Conservation (phyloP, 2,797 vertebrate genomes). For the Pipistrellus nathusii region DNA sequence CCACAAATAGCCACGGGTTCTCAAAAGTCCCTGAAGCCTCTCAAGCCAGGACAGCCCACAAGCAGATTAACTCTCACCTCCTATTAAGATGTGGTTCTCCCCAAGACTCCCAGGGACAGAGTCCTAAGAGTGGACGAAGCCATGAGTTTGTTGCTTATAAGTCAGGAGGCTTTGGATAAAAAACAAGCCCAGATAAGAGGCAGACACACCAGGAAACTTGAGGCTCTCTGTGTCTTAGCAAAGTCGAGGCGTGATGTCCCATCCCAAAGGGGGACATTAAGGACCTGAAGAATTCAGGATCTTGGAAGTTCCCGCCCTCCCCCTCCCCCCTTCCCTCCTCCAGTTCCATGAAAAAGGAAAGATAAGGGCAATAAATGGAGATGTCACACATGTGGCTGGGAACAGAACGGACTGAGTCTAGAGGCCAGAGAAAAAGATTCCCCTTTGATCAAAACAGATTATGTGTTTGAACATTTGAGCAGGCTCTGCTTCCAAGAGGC, state of each 20-base stretch:
- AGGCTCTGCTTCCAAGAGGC: not conserved
- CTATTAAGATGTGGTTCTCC: not conserved
- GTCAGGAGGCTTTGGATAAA: not conserved
- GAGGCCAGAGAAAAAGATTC: not conserved
- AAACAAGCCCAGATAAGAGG: not conserved
- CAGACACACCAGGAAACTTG: not conserved
- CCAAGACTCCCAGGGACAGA: not conserved
- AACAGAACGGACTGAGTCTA: not conserved
- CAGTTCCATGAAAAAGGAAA: not conserved
- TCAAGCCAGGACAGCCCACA: no score
- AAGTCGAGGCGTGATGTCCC: not conserved
- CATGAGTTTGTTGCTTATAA: not conserved
- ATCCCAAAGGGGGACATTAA: not conserved
- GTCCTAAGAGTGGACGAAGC: not conserved
- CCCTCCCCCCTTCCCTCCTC: not conserved
- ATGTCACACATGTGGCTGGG: not conserved
- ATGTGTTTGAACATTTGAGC: not conserved
- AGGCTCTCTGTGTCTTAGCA: not conserved
- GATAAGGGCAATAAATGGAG: not conserved
- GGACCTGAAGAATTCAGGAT: not conserved
- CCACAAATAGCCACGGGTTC: rapidly evolving
- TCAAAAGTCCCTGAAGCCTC: not conserved
- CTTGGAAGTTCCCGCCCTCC: not conserved
- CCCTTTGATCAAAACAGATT: not conserved
- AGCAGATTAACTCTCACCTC: not conserved